Evolutionary conservation across 2,888 invertebrate genomes (phyloP), one percentile per base, ranked within the genome.

Genomic region (Tridacna gigas): DNA sequence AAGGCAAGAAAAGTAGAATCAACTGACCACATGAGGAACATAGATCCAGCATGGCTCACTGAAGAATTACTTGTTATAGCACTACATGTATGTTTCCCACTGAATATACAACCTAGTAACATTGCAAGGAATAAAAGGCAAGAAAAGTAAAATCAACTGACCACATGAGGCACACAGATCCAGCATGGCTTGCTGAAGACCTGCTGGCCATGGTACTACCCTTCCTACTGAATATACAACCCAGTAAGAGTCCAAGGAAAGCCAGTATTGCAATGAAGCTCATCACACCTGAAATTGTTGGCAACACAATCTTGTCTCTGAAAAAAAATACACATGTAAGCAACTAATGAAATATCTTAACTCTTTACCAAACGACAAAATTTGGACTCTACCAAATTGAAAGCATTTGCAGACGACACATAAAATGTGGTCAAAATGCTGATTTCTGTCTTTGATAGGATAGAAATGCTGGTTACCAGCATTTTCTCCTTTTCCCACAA

Each of bases 41-140:
- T 65, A 20, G 81, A 48, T 28, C 81, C 81, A 66, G 56, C 60
- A 22, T 77, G 51, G 9, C 81, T 74, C 37, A 47, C 74, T 73
- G 63, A 60, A 28, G 81, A 73, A 26, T 77, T 66, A 7, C 74
- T 71, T 26, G 66, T 25, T 3, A 65, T 45, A 0, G 20, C 28
- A 11, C 28, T 12, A 15, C 56, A n/a, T n/a, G n/a, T n/a, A n/a
- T n/a, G 37, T 28, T 37, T 45, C 12, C 51, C 56, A 61, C 75
- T 80, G 61, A 56, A 75, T 12, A 66, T 26, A 7, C 37, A 22
- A 51, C 81, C 81, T 15, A 81, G n/a, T n/a, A n/a, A n/a, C n/a
- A n/a, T n/a, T n/a, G n/a, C n/a, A n/a, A n/a, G n/a, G n/a, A n/a
- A n/a, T n/a, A n/a, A n/a, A n/a, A n/a, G n/a, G 37, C 37, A 37